A percentile compares a stretch with the other conserved stretches of the same genome.
phyloP scores from a whole-genome alignment of 2,888 invertebrate species.

The Dichetophora obliterata region DNA sequence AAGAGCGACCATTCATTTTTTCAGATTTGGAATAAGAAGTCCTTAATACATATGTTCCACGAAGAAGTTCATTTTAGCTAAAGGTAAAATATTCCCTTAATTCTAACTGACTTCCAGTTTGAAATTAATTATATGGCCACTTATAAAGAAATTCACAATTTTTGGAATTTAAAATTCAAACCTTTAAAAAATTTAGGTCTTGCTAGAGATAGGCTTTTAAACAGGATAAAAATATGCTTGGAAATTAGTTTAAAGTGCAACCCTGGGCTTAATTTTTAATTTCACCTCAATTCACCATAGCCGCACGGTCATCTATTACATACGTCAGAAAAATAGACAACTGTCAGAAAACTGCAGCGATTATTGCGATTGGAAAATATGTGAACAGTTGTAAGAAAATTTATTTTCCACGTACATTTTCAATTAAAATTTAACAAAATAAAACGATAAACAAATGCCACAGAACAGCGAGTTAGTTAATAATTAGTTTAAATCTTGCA shows the following conservation, averaged over 20 bases:
- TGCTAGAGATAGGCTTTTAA: too few relatives aligned
- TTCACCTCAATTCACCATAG: background rate
- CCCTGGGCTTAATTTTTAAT: background rate
- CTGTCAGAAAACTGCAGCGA: slow-evolving; percentile 26
- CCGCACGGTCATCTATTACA: background rate
- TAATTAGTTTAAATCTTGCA: background rate
- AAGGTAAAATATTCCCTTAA: too few relatives aligned
- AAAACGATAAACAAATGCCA: background rate
- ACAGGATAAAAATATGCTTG: too few relatives aligned
- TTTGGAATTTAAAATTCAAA: too few relatives aligned
- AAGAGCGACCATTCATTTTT: too few relatives aligned
- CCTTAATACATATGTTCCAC: too few relatives aligned
- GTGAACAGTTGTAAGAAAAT: background rate
- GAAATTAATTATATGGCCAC: too few relatives aligned
- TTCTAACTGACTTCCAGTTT: too few relatives aligned
- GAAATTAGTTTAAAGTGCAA: background rate
- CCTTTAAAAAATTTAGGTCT: too few relatives aligned
- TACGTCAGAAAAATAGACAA: background rate
- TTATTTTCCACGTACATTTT: slow-evolving; percentile 5
- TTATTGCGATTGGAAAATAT: background rate
- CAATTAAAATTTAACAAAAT: background rate
- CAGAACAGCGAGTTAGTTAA: background rate
- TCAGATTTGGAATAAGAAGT: too few relatives aligned
- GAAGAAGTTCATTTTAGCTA: too few relatives aligned
- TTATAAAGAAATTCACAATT: too few relatives aligned